Base-by-base conservation (phyloP, 2,797 vertebrate species). In the Potorous gilbertii region DNA sequence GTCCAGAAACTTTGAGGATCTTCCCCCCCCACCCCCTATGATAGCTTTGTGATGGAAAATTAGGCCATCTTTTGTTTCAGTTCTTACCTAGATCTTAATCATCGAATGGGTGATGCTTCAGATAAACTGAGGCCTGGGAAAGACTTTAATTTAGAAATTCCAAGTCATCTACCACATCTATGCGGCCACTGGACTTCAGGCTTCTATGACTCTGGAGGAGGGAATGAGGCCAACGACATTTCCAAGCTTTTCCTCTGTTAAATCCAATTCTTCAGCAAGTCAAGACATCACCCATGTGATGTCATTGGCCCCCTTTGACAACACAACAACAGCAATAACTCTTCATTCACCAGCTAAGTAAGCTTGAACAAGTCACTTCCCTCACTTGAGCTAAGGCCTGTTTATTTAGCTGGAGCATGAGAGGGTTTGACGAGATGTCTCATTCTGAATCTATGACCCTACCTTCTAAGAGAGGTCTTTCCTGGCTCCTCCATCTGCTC, bases 331-430 rank as follows among this genome's bases (percentile, higher is more conserved):
- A 66, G 16, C 28, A 40, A 74, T 1, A 81, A 10, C 18, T n/a
- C 57, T 90, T 27, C 59, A 52, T 74, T 81, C 31, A 74, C 91
- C 55, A 95, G 62, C 10, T 5, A 40, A 31, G 31, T 56, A 11
- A 92, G 21, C 57, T 94, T 92, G 54, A 16, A 46, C 24, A 93
- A 74, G 50, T 92, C 54, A 28, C 91, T 74, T 91, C 46, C 14
- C 40, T 91, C 93, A 52, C 8, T 52, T 52, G 5, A 40, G 18
- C 40, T 90, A 28, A 93, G 87, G 9, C 90, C 31, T 14, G 5
- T 94, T 93, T 94, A 92, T 93, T 95, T n/a, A 62, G 89, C n/a
- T 94, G 92, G 34, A 92, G 66, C 94, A 91, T 66, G 6, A 93
- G 4, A 21, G 27, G 6, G 4, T 56, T 94, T 40, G 87, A 92